Percentiles rank a stretch among this genome's conserved stretches.
Evolutionary conservation across 2,113 vertebrate genomes (phyloP).

Genomic region (Peromyscus leucopus): DNA sequence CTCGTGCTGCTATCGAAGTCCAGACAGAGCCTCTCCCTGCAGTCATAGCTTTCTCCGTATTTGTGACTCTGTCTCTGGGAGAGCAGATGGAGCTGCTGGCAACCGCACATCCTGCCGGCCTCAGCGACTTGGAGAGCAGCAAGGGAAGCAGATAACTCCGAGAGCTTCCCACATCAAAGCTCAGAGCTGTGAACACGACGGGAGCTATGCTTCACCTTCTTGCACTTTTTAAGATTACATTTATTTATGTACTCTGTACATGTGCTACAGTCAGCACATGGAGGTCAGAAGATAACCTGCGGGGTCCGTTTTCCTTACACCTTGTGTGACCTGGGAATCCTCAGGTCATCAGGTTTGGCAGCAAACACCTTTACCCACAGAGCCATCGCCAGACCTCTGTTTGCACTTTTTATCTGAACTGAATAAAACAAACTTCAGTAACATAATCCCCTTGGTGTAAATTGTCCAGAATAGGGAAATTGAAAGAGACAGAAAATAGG

Average conservation of each 20-base stretch:
- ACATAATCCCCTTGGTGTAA: background rate
- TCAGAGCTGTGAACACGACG: background rate
- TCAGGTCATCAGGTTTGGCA: background rate
- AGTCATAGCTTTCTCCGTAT: background rate
- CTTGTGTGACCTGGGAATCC: background rate
- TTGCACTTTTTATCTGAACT: background rate
- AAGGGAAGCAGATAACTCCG: background rate
- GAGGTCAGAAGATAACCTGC: background rate
- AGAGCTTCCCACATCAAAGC: background rate
- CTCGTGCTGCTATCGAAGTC: background rate
- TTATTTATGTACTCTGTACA: background rate
- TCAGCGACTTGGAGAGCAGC: background rate
- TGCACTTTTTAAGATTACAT: background rate
- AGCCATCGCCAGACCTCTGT: background rate
- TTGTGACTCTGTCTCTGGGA: background rate
- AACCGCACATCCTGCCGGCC: background rate
- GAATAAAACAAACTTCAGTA: background rate
- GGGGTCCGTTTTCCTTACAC: background rate
- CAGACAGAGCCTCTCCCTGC: background rate
- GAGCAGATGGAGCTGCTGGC: background rate
- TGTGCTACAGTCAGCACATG: background rate
- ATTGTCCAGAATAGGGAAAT: background rate
- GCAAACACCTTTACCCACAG: background rate
- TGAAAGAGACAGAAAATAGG: background rate
- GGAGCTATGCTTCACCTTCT: background rate